Conservation (phyloP, 1,140 invertebrate genomes). For the Teleogryllus occipitalis region DNA sequence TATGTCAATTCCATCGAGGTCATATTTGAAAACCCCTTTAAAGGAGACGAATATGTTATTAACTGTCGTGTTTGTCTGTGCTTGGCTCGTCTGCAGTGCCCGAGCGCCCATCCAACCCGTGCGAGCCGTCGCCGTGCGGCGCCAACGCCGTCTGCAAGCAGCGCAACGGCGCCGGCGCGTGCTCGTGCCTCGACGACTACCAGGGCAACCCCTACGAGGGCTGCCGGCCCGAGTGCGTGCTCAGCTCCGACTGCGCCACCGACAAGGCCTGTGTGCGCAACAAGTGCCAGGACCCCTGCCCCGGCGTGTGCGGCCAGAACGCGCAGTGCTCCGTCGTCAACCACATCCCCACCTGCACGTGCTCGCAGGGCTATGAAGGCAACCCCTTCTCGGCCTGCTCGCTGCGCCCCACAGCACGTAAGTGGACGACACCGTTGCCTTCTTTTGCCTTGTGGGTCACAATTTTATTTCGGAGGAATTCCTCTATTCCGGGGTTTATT, state of each 20-base stretch:
- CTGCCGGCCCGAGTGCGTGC: slow-evolving; percentile 48
- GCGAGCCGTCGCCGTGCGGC: slow-evolving; percentile 55
- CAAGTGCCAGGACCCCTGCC: slow-evolving; percentile 36
- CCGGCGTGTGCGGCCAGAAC: slow-evolving; percentile 36
- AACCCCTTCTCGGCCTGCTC: slow-evolving; percentile 48
- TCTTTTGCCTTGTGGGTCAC: no score
- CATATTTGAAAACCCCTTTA: no score
- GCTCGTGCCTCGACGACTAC: slow-evolving; percentile 52
- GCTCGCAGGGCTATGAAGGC: slow-evolving; percentile 41
- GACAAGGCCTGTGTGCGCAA: slow-evolving; percentile 32
- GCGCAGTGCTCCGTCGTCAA: slow-evolving; percentile 44
- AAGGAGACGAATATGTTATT: no score
- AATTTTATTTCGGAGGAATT: no score
- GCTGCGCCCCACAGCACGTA: slow-evolving; percentile 19
- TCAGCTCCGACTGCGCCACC: slow-evolving; percentile 45
- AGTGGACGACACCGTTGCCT: background rate
- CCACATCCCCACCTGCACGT: slow-evolving; percentile 56
- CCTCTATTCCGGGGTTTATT: no score
- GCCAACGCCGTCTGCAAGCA: slow-evolving; percentile 51
- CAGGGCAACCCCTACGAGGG: slow-evolving; percentile 51
- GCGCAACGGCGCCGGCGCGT: slow-evolving; percentile 48
- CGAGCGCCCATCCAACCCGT: slow-evolving; percentile 38
- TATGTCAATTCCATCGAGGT: no score
- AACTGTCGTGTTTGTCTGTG: no score
- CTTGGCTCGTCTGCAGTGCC: background rate